These are phyloP conservation scores for Drosophila sordidapex DNA, from an alignment of 2,888 invertebrate genomes.

Conservation along the genomic window DNA sequence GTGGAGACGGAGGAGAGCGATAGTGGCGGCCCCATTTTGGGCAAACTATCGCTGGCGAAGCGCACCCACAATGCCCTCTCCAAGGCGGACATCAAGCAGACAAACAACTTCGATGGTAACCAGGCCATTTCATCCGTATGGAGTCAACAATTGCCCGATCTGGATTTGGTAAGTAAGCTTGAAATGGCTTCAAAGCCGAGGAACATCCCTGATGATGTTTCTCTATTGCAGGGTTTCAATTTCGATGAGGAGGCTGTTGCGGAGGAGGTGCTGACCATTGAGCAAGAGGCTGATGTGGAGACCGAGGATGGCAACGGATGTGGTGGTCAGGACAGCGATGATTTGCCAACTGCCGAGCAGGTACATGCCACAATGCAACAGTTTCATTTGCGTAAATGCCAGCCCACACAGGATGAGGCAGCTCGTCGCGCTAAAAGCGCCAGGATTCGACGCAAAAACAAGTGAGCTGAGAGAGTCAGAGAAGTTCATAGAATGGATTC, in stretches of 20 bases:
- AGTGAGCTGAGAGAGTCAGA: constrained; percentile 54
- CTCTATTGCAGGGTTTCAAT: constrained; percentile 64
- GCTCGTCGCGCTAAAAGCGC: constrained; percentile 82
- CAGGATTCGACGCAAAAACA: constrained; percentile 80
- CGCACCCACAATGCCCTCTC: constrained; percentile 88
- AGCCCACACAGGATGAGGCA: constrained; percentile 81
- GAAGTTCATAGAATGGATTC: background rate
- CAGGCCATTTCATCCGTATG: constrained; percentile 74
- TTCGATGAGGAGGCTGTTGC: constrained; percentile 77
- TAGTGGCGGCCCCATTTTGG: constrained; percentile 88
- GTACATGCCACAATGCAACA: constrained; percentile 84
- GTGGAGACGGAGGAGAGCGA: constrained; percentile 85
- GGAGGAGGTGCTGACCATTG: constrained; percentile 79
- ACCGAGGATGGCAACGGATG: constrained; percentile 75
- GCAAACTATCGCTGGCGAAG: constrained; percentile 88
- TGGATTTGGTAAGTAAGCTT: constrained; percentile 61
- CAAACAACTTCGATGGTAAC: constrained; percentile 48
- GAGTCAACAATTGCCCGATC: constrained; percentile 62
- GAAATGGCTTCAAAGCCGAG: background rate
- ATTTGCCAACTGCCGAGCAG: constrained; percentile 82
- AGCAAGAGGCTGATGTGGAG: constrained; percentile 81
- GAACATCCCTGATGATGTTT: background rate
- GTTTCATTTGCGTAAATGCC: constrained; percentile 83
- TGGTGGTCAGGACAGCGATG: constrained; percentile 70
- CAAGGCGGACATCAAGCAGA: constrained; percentile 74